Evolutionary conservation across 2,113 vertebrate species (phyloP), one percentile per base, ranked within the genome.

Genomic region (Scortum barcoo): DNA sequence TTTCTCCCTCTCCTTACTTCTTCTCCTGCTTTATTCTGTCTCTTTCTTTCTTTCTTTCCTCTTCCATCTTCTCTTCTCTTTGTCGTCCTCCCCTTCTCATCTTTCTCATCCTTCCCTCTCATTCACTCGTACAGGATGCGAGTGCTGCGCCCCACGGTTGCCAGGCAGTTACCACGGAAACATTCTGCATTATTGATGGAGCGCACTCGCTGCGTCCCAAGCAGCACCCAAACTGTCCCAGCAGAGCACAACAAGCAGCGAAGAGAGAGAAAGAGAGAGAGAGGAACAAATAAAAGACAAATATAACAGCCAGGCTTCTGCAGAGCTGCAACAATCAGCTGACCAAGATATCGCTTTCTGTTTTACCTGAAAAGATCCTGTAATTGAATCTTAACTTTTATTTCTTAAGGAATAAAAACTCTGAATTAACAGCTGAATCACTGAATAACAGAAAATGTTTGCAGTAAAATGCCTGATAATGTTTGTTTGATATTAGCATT

Each of bases 121-220:
- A 60, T 56, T 63, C 48, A 61, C 26, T 22, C 65, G 62, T 73
- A 81, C 77, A 80, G 86, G 89, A 92, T 84, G 81, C 68, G 30
- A 77, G 68, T 30, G 57, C 81, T 50, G 86, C 77, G 62, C 61
- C 57, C 82, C 16, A 13, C n/a, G 73, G 95, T 95, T 95, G 94
- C 94, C 93, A 89, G 83, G 91, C 93, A 63, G 92, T 94, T 92
- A 83, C 94, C 93, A 92, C 83, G 90, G 92, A 92, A 91, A 91
- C 91, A 86, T 72, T 36, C 40, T 95, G 92, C 94, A 96, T 96
- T 94, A 95, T 96, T 95, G 89, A 96, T 95, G 88, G 76, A 20
- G 63, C 26, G 53, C 30, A 85, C 87, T 90, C 89, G 72, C 8
- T 56, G 19, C n/a, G 86, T 92, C 90, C 91, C 90, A 76, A 85